These are phyloP conservation scores for Adelognathus sp. DNA, from an alignment of 2,888 invertebrate species.

Conservation along the genomic window DNA sequence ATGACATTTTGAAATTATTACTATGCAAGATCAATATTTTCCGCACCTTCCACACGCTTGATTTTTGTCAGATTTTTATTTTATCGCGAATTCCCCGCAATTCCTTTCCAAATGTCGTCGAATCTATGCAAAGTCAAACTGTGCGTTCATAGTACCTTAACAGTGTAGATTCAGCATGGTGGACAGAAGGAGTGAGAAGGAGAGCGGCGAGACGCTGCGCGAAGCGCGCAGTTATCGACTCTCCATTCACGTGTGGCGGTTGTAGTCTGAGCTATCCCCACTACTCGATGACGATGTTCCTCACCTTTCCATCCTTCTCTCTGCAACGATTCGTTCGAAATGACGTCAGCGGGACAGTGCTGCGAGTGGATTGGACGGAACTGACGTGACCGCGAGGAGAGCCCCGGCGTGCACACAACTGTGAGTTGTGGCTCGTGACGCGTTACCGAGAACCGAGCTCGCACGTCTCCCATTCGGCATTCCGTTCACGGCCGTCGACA, in stretches of 20 bases:
- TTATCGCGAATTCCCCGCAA: too few species aligned
- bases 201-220: neutral
- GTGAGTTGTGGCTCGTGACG: slow-evolving; percentile 63
- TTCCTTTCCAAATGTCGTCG: too few species aligned
- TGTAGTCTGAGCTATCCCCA: slow-evolving; percentile 5
- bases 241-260: neutral
- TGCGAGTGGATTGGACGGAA: slow-evolving; percentile 67
- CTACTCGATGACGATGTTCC: neutral
- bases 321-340: slow-evolving; percentile 1
- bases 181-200: neutral
- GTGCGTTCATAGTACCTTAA: too few species aligned
- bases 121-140: too few species aligned
- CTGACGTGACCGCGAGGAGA: slow-evolving; percentile 47
- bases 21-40: too few species aligned
- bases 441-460: neutral
- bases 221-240: slow-evolving; percentile 27
- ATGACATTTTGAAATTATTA: too few species aligned
- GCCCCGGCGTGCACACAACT: too few species aligned
- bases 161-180: too few species aligned
- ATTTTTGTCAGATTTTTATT: too few species aligned
- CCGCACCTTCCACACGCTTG: too few species aligned
- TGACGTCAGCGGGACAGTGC: slow-evolving; percentile 28
- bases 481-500: slow-evolving; percentile 46
- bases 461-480: slow-evolving; percentile 53
- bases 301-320: neutral